These are phyloP conservation scores for Stegodyphus dumicola DNA, from an alignment of 1,140 invertebrate genomes.

Conservation along the genomic window DNA sequence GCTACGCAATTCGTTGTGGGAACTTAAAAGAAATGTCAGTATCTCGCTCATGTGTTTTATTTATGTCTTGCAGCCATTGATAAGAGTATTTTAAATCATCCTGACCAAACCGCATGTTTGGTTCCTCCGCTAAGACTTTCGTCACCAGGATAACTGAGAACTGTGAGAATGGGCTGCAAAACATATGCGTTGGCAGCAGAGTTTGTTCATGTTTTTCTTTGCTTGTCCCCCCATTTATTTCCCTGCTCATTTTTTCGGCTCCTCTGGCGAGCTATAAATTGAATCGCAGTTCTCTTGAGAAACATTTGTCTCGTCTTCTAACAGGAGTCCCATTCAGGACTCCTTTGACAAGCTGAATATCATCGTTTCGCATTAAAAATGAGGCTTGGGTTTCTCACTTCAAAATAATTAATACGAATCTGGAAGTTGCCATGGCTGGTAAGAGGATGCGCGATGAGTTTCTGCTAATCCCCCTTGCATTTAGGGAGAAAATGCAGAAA, in stretches of 20 bases:
- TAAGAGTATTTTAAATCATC: too few species aligned
- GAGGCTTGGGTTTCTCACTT: conserved; percentile 25
- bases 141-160: conserved; percentile 49
- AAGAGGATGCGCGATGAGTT: too few species aligned
- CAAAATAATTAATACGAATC: neutral
- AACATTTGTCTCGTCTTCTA: conserved; percentile 24
- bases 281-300: conserved; percentile 39
- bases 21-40: too few species aligned
- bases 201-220: conserved; percentile 48
- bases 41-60: too few species aligned
- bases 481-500: too few species aligned
- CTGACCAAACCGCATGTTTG: neutral
- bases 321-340: conserved; percentile 37
- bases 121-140: conserved; percentile 24
- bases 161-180: conserved; percentile 36
- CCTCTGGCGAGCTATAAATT: conserved; percentile 40
- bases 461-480: too few species aligned
- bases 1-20: too few species aligned
- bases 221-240: conserved; percentile 31
- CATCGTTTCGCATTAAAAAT: conserved; percentile 38
- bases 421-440: neutral
- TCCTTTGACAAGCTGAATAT: conserved; percentile 20
- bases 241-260: neutral
- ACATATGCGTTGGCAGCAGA: conserved; percentile 25
- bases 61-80: too few species aligned